These are phyloP conservation scores for Orthosia cruda DNA, from an alignment of 2,888 invertebrate genomes.

Conservation along the genomic window DNA sequence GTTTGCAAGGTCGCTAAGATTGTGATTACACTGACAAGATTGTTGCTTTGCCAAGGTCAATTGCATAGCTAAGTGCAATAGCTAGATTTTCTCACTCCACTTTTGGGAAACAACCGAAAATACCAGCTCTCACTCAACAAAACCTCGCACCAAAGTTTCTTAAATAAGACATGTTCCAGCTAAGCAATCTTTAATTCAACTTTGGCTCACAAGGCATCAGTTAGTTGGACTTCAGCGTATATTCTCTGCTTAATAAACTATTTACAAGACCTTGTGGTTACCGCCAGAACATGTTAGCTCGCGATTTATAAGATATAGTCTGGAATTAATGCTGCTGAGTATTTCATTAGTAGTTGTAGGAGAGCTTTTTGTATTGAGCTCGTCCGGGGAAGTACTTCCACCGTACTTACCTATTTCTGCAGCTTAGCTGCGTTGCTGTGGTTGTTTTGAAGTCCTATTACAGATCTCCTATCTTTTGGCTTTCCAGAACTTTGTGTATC, in stretches of 20 bases:
- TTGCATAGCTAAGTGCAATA: neutral
- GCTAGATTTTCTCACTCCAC: neutral
- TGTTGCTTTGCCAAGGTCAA: neutral
- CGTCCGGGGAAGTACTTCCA: neutral
- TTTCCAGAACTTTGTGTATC: too few species aligned
- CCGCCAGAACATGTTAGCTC: slow-evolving; percentile 1
- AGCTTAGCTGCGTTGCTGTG: neutral
- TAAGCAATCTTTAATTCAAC: slow-evolving; percentile 9
- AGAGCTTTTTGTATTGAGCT: neutral
- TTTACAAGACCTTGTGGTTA: slow-evolving; percentile 30
- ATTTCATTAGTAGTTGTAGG: slow-evolving; percentile 3
- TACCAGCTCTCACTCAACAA: neutral
- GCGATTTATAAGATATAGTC: slow-evolving; percentile 29
- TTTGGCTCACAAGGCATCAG: slow-evolving; percentile 8
- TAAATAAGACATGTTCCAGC: neutral
- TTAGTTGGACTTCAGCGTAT: slow-evolving; percentile 6
- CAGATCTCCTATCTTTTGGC: too few species aligned
- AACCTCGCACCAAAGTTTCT: slow-evolving; percentile 8
- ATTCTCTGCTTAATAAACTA: slow-evolving; percentile 36
- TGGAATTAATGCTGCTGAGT: slow-evolving; percentile 12
- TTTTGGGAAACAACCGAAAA: neutral
- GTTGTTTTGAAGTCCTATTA: too few species aligned
- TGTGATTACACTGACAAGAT: too few species aligned
- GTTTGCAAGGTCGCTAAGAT: too few species aligned
- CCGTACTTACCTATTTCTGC: neutral